These are phyloP conservation scores for Schizaphis graminum DNA, from an alignment of 2,888 invertebrate species.

Conservation along the genomic window DNA sequence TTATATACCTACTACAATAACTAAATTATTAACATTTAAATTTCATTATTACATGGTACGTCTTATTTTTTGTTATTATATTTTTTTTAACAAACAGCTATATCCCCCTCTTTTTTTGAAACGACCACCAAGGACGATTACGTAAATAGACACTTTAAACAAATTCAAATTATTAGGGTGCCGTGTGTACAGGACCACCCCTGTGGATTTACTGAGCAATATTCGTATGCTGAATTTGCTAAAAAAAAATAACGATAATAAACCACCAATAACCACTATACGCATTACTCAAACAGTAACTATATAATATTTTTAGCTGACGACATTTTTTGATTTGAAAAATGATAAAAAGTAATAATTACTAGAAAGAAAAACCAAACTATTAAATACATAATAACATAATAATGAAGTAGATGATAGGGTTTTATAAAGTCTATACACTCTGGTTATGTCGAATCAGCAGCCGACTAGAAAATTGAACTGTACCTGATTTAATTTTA, in stretches of 20 bases:
- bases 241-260: background rate
- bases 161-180: slow-evolving; percentile 20
- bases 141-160: background rate
- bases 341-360: slow-evolving; percentile 4
- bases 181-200: background rate
- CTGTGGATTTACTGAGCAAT: background rate
- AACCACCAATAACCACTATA: background rate
- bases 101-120: background rate
- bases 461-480: background rate
- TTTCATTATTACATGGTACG: background rate
- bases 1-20: background rate
- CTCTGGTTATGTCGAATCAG: background rate
- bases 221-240: background rate
- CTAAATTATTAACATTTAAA: background rate
- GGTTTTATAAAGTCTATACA: background rate
- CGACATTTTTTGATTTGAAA: background rate
- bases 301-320: background rate
- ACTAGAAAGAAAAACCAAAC: background rate
- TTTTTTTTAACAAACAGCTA: background rate
- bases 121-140: slow-evolving; percentile 6
- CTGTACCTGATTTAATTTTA: background rate
- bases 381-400: slow-evolving; percentile 1
- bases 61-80: background rate
- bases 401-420: background rate
- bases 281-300: background rate